phyloP scores from a whole-genome alignment of 1,140 invertebrate species.

The Metaphire vulgaris region DNA sequence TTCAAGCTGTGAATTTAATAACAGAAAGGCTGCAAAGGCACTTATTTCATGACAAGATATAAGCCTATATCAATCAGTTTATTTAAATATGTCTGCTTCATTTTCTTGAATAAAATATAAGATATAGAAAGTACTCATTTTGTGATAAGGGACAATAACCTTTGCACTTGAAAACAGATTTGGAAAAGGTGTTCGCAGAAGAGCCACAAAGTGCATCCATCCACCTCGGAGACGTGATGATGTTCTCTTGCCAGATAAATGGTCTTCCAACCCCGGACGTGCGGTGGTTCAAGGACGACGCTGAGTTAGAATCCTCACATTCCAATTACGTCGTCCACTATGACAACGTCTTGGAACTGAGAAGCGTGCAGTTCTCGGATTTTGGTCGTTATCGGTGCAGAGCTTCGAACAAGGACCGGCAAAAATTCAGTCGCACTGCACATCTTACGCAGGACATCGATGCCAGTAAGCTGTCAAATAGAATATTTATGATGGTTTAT shows the following conservation, averaged over 20 bases:
- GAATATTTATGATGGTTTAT: too few species aligned
- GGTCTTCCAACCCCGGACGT: constrained; percentile 56
- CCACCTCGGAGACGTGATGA: constrained; percentile 58
- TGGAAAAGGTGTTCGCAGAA: background rate
- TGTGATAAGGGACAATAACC: too few species aligned
- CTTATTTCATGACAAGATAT: too few species aligned
- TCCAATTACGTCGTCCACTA: constrained; percentile 34
- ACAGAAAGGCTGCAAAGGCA: too few species aligned
- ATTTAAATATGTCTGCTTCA: too few species aligned
- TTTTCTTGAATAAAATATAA: too few species aligned
- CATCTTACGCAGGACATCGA: constrained; percentile 61
- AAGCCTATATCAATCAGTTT: too few species aligned
- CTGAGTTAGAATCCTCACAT: constrained; percentile 26
- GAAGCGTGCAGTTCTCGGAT: constrained; percentile 65
- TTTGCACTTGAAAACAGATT: too few species aligned
- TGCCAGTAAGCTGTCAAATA: constrained; percentile 57
- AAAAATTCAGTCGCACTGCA: constrained; percentile 63
- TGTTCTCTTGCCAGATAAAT: constrained; percentile 57
- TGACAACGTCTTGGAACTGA: constrained; percentile 72
- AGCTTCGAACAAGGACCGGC: constrained; percentile 59
- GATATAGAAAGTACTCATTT: too few species aligned
- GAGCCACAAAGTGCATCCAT: constrained; percentile 43
- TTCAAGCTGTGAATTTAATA: too few species aligned
- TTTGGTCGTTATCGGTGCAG: constrained; percentile 72
- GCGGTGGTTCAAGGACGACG: constrained; percentile 73